Conservation (phyloP, 1,140 invertebrate genomes). For the Popillia japonica region DNA sequence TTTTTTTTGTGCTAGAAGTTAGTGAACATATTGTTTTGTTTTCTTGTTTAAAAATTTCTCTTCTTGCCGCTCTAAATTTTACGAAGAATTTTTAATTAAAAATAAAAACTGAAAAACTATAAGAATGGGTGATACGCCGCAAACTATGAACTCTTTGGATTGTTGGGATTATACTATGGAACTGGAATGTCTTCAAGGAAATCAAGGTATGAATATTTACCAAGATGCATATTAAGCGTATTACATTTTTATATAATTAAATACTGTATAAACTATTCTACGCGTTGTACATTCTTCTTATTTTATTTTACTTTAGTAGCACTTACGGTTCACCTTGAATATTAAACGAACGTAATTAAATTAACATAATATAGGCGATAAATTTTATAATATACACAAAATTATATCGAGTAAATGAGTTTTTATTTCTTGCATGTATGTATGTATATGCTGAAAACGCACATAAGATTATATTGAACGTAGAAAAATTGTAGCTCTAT, state of each 20-base stretch:
- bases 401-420: too few species aligned
- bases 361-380: too few species aligned
- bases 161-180: constrained; percentile 85
- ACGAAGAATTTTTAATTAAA: background rate
- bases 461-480: too few species aligned
- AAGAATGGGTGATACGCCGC: constrained; percentile 49
- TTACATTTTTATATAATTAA: too few species aligned
- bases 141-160: constrained; percentile 72
- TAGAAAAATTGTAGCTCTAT: too few species aligned
- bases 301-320: background rate
- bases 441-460: too few species aligned
- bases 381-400: too few species aligned
- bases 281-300: background rate
- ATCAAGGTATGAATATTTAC: constrained; percentile 66
- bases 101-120: too few species aligned
- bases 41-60: background rate
- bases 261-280: too few species aligned
- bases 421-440: too few species aligned
- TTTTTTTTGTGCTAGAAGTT: background rate
- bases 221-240: background rate
- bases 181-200: constrained; percentile 76
- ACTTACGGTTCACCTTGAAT: too few species aligned
- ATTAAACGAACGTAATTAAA: too few species aligned
- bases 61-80: background rate
- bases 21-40: background rate